Evolutionary conservation across 2,888 invertebrate species (phyloP), one percentile per base, ranked within the genome.

Genomic region (Dendrolimus pini): DNA sequence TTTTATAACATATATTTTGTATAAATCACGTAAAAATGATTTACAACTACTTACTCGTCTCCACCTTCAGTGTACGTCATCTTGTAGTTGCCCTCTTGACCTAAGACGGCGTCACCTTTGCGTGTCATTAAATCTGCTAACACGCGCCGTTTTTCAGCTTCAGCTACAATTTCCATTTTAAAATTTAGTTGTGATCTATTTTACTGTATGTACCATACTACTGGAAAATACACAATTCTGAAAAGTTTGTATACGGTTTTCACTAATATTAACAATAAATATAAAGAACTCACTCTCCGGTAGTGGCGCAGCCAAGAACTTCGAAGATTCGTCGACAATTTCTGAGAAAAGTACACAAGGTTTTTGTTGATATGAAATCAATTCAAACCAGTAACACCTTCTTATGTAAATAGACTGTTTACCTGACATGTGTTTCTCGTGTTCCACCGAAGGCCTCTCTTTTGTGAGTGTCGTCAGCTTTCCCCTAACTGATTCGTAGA

Each of bases 41-140:
- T 30, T 30, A 30, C 3, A 30, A 30, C 30, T 60, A 70, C 81
- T 78, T 61, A 85, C 86, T 80, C 82, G 41, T 77, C 60, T 18
- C 78, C 83, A 2, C 69, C 86, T 61, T 81, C 77, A 6, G 65
- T 67, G 56, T 75, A 83, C 0, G 80, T 79, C 47, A 85, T 61
- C 64, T 82, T 83, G 60, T 84, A 84, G n/a, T 66, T 41, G 1
- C 75, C 74, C 1, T 78, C 74, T 62, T 77, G 58, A 7, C 64
- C 75, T 9, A 85, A 10, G 13, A 76, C 55, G n/a, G 66, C 61
- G 3, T 74, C 70, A 14, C 71, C 78, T 63, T 77, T 74, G 8
- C 80, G 73, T 1, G 66, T 74, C 80, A 85, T 75, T 52, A 85
- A 65, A 62, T 84, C 82, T 1, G 75, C 78, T 52, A 85, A 63